Base-by-base conservation (phyloP, 2,113 vertebrate species). In the Hymenochirus boettgeri region DNA sequence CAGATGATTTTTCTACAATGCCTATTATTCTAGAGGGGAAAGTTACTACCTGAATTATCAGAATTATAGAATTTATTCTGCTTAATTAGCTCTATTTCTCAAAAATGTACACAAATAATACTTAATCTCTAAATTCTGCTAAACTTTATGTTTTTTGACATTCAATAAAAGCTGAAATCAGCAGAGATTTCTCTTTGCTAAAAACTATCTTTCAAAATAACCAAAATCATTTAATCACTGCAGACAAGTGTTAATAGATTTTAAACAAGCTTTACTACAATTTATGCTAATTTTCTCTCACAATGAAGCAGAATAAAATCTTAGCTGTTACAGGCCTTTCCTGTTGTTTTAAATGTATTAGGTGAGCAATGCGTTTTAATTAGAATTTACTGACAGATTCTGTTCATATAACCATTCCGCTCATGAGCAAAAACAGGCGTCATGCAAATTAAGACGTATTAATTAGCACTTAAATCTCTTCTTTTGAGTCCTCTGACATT, bases 211-310 rank as follows among this genome's bases (percentile, higher is more conserved):
- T 77, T 83, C 80, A 79, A 84, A 78, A 52, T 26, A 79, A 72
- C 70, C 81, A 87, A 80, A 71, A 80, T 75, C 78, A 71, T 62
- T 85, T 89, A 89, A 87, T 89, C 86, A 81, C 82, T 80, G 80
- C 76, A 82, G 83, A 88, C 85, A 88, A 89, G 83, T 86, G 85
- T 80, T 90, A 89, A 89, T 90, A 85, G 87, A 83, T 83, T 85
- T 85, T 85, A 86, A 87, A 85, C 83, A 80, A 73, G 71, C 72
- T 82, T 84, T 88, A 85, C 87, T 85, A 84, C 80, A 85, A 73
- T 80, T 82, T 82, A 89, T 88, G 86, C 82, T 87, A 85, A 89
- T 87, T 67, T 45, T 39, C 61, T 71, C 79, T 70, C 60, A 29
- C 77, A 76, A 72, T 75, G 75, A 83, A 74, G 78, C 73, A 75